phyloP scores from a whole-genome alignment of 2,797 vertebrate genomes.

The Enteromius mattozi region DNA sequence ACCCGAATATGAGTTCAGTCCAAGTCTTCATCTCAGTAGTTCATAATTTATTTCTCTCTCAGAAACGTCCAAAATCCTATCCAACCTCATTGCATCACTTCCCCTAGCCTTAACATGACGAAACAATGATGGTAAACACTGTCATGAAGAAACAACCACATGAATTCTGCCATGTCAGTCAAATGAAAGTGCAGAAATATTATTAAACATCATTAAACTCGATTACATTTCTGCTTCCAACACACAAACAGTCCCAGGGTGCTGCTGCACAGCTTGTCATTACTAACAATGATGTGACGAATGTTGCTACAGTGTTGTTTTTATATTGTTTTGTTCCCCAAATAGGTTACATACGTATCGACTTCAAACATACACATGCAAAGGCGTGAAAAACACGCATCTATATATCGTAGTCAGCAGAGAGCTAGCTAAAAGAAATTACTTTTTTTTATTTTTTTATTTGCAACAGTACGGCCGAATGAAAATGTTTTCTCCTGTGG shows the following conservation, averaged over 20 bases:
- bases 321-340: constrained; percentile 23
- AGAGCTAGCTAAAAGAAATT: constrained; percentile 73
- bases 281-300: constrained; percentile 42
- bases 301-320: constrained; percentile 14
- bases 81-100: constrained; percentile 52
- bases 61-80: constrained; percentile 48
- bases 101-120: constrained; percentile 55
- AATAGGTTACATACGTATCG: constrained; percentile 57
- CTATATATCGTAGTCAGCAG: constrained; percentile 61
- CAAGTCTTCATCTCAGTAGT: constrained; percentile 51
- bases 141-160: constrained; percentile 67
- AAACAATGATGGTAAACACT: constrained; percentile 39
- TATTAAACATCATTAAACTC: constrained; percentile 66
- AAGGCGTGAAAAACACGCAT: constrained; percentile 65
- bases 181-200: constrained; percentile 69
- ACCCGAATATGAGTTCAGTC: constrained; percentile 67
- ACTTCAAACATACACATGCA: constrained; percentile 69
- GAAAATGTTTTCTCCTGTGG: constrained; percentile 53
- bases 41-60: constrained; percentile 59
- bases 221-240: constrained; percentile 68
- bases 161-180: constrained; percentile 71
- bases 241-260: constrained; percentile 60
- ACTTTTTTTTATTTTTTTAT: constrained; percentile 38
- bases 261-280: constrained; percentile 49
- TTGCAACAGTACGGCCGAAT: constrained; percentile 61